Percentiles rank a stretch among this genome's conserved stretches.
phyloP scores from a whole-genome alignment of 1,140 invertebrate species.

The Pseudomyrmex flavicornis region DNA sequence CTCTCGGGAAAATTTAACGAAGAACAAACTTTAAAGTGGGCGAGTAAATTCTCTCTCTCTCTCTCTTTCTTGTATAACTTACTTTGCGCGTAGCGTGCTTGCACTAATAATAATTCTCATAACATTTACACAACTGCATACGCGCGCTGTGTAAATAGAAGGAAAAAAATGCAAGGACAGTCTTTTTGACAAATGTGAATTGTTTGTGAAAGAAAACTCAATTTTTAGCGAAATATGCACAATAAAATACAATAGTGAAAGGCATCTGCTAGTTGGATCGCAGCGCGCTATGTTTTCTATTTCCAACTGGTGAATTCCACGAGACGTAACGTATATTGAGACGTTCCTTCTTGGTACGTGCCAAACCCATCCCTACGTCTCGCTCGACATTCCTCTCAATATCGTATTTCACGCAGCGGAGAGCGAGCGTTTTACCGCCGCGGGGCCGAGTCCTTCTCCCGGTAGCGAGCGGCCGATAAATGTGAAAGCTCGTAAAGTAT shows the following conservation, averaged over 20 bases:
- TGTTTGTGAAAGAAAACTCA: neutral
- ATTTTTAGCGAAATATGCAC: too few relatives aligned
- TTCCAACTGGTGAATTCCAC: conserved; percentile 1
- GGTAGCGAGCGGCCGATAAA: neutral
- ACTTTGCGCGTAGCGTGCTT: neutral
- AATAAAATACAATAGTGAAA: too few relatives aligned
- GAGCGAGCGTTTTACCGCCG: neutral
- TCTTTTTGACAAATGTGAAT: neutral
- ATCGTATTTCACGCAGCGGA: neutral
- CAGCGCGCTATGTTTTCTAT: neutral
- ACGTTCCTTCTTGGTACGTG: conserved; percentile 1
- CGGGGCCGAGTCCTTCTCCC: neutral
- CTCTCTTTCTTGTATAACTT: neutral
- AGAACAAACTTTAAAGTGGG: conserved; percentile 19
- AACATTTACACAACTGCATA: neutral
- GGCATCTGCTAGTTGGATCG: neutral
- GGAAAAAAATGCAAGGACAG: neutral
- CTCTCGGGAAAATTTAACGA: conserved; percentile 7
- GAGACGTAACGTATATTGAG: conserved; percentile 16
- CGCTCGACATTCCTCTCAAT: conserved; percentile 27
- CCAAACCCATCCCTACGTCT: neutral
- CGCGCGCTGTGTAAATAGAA: neutral
- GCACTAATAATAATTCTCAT: conserved; percentile 7
- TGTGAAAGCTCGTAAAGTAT: neutral
- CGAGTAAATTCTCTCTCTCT: neutral